Conservation (phyloP, 2,888 invertebrate species). For the Rhorus exstirpatorius region DNA sequence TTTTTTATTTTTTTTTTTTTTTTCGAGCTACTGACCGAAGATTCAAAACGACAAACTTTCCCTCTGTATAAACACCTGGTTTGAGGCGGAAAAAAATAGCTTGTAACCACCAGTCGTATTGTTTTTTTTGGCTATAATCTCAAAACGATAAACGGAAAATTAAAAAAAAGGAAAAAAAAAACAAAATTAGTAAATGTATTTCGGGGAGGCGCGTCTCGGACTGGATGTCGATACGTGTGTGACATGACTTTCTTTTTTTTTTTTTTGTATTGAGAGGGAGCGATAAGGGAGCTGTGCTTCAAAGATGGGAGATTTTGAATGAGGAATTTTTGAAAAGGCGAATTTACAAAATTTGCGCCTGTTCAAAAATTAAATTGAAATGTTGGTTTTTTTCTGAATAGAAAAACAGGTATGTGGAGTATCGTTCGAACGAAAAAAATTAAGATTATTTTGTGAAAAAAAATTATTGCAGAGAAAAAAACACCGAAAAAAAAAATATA, state of each 20-base stretch:
- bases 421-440: slow-evolving; percentile 28
- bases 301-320: no score
- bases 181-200: slow-evolving; percentile 32
- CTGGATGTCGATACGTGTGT: slow-evolving; percentile 16
- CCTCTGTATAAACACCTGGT: slow-evolving; percentile 37
- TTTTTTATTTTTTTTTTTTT: no score
- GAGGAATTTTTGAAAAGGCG: no score
- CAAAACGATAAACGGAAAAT: slow-evolving; percentile 72
- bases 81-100: slow-evolving; percentile 78
- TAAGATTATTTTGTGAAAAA: no score
- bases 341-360: no score
- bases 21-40: slow-evolving; percentile 61
- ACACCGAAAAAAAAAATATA: background rate
- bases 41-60: slow-evolving; percentile 56
- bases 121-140: slow-evolving; percentile 84
- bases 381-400: no score
- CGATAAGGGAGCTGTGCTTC: no score
- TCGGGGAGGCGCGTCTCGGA: slow-evolving; percentile 1
- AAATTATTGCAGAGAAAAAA: background rate
- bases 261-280: no score
- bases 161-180: slow-evolving; percentile 35
- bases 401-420: background rate
- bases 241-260: background rate
- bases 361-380: no score
- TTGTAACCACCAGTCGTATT: slow-evolving; percentile 85